A percentile compares a stretch with the other conserved stretches of the same genome.
phyloP scores from a whole-genome alignment of 2,113 vertebrate genomes.

The Oryzias woworae region DNA sequence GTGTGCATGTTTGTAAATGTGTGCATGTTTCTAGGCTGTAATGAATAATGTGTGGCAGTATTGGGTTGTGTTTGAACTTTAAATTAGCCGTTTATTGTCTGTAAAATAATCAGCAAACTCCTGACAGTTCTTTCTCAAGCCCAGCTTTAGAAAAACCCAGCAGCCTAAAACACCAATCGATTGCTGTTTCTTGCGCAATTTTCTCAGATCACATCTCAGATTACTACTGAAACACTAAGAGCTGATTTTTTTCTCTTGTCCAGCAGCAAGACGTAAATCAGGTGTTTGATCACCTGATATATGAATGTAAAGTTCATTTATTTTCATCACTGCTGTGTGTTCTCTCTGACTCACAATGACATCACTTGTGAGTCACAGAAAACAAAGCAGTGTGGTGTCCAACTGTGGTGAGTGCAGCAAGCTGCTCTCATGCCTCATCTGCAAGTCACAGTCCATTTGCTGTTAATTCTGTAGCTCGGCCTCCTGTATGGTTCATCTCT shows the following conservation, averaged over 20 bases:
- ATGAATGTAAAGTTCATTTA: constrained; percentile 2
- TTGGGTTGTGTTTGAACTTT: neutral
- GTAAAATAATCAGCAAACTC: constrained; percentile 4
- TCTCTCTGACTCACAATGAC: constrained; percentile 49
- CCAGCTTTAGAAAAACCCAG: constrained; percentile 19
- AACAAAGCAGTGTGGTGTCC: constrained; percentile 21
- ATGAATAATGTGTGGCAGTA: constrained; percentile 50
- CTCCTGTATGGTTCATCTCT: constrained; percentile 21
- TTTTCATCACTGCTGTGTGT: constrained; percentile 16
- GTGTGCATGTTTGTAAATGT: constrained; percentile 44
- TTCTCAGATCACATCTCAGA: constrained; percentile 15
- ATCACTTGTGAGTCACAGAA: constrained; percentile 35
- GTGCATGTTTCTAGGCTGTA: constrained; percentile 55
- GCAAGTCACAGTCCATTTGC: constrained; percentile 23
- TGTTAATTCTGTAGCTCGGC: constrained; percentile 25
- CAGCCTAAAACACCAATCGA: constrained; percentile 25
- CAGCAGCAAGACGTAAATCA: constrained; percentile 7
- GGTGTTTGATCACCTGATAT: neutral
- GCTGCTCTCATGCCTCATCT: constrained; percentile 31
- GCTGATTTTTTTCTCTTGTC: constrained; percentile 18
- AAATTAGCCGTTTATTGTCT: neutral
- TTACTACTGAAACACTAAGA: constrained; percentile 22
- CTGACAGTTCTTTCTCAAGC: neutral
- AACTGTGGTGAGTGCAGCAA: constrained; percentile 24
- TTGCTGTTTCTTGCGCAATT: constrained; percentile 14